Conservation (phyloP, 2,888 invertebrate species). For the Chymomyza caudatula region DNA sequence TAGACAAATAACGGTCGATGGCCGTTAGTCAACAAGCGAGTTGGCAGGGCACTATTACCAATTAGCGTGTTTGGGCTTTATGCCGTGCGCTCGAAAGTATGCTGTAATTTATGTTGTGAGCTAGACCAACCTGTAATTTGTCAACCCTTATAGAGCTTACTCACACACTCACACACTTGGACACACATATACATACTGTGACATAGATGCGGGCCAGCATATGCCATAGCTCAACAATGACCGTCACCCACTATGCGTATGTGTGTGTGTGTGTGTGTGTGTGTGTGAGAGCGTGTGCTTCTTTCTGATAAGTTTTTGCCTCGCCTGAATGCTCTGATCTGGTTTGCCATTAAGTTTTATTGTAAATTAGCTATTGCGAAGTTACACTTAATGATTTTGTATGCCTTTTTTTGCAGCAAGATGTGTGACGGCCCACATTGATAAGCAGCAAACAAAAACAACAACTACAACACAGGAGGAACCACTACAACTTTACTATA, state of each 20-base stretch:
- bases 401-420: conserved; percentile 37
- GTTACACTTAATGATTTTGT: conserved; percentile 59
- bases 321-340: not conserved
- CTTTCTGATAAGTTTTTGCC: conserved; percentile 48
- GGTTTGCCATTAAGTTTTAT: conserved; percentile 45
- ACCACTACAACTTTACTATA: conserved; percentile 15
- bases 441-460: conserved; percentile 3
- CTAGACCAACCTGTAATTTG: conserved; percentile 51
- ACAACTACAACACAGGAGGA: conserved; percentile 13
- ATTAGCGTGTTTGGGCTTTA: conserved; percentile 51
- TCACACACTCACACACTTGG: conserved; percentile 14
- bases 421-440: conserved; percentile 39
- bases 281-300: conserved; percentile 27
- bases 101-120: conserved; percentile 55
- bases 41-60: conserved; percentile 55
- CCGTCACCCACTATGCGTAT: conserved; percentile 14
- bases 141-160: conserved; percentile 49
- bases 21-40: not conserved
- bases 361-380: conserved; percentile 70
- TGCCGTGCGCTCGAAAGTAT: conserved; percentile 47
- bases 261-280: not conserved
- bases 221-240: conserved; percentile 15
- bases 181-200: conserved; percentile 12
- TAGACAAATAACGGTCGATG: no score
- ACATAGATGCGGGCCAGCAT: conserved; percentile 15